Evolutionary conservation across 1,140 invertebrate genomes (phyloP), one percentile per base, ranked within the genome.

Genomic region (Drosophila virilis): DNA sequence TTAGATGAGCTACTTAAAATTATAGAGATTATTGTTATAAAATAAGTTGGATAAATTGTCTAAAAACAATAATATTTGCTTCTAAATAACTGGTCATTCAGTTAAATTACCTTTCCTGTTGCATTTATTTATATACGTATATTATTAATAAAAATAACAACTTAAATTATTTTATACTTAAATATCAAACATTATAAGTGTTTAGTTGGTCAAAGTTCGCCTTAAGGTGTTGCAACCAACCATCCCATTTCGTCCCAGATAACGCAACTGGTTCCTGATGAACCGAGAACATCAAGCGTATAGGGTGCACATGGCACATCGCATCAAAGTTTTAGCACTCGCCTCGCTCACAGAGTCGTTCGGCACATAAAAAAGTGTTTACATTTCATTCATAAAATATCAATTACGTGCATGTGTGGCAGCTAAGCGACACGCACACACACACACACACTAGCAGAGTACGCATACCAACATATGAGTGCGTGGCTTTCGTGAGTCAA

Each of bases 321-420:
- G 33, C 64, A 67, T 73, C 66, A 42, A 61, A 71, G 46, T 72
- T 55, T 46, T 42, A 17, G 6, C 42, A 59, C 37, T 73, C 60
- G 60, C 28, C 42, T 37, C 13, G 6, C 5, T 43, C 13, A 28
- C 59, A 35, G 42, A 42, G 59, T 64, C 48, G 42, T 22, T 48
- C 38, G 66, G 45, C 71, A 77, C 83, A 81, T 88, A 82, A 88
- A 83, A 88, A 88, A 88, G 77, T 88, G 84, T 88, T 88, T 88
- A 88, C 83, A 88, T 83, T 88, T 78, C 83, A 88, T 88, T 88
- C 83, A 88, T 88, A 88, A 88, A 88, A 88, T 88, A 88, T 88
- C 83, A 88, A 88, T 88, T 88, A 88, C 83, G 72, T 70, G 74
- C 83, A 88, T 88, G 83, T 88, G 83, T 82, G 83, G 74, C 83